Evolutionary conservation across 2,113 vertebrate genomes (phyloP).

Genomic region (rat (Rattus norvegicus)): DNA sequence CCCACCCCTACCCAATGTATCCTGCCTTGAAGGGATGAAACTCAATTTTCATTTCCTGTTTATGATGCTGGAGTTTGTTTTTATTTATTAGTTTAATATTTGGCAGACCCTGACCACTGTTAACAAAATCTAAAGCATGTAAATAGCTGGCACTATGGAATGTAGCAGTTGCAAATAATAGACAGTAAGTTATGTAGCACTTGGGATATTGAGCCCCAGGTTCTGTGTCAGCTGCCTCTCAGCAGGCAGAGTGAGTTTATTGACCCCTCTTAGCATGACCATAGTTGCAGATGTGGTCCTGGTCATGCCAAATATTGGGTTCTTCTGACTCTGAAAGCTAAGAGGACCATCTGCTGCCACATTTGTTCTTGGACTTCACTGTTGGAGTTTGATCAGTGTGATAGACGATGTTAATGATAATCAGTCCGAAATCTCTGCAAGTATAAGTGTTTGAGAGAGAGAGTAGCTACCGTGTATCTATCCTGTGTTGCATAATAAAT

Average conservation of each 20-base stretch:
- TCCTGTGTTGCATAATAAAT: not conserved
- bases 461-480: not conserved
- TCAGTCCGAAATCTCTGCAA: slow-evolving; percentile 36
- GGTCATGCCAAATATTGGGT: slow-evolving; percentile 50
- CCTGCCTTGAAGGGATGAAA: slow-evolving; percentile 7
- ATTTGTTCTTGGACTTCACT: slow-evolving; percentile 69
- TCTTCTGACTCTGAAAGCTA: slow-evolving; percentile 68
- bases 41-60: not conserved
- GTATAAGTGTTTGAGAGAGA: not conserved
- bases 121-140: slow-evolving; percentile 30
- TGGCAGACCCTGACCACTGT: slow-evolving; percentile 7
- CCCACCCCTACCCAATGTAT: not conserved
- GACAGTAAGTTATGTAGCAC: not conserved
- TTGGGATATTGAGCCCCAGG: not conserved
- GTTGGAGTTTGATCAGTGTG: slow-evolving; percentile 47
- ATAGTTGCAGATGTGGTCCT: slow-evolving; percentile 69
- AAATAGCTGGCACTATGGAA: not conserved
- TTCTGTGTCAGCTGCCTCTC: slow-evolving; percentile 62
- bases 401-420: slow-evolving; percentile 34
- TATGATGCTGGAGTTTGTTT: not conserved
- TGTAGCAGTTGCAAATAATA: slow-evolving; percentile 1
- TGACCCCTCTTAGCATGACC: slow-evolving; percentile 57
- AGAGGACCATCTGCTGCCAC: slow-evolving; percentile 73
- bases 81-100: not conserved
- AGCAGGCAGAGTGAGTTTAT: slow-evolving; percentile 55